Evolutionary conservation across 2,888 invertebrate species (phyloP), one percentile per base, ranked within the genome.

Genomic region (Sipunculus nudus): DNA sequence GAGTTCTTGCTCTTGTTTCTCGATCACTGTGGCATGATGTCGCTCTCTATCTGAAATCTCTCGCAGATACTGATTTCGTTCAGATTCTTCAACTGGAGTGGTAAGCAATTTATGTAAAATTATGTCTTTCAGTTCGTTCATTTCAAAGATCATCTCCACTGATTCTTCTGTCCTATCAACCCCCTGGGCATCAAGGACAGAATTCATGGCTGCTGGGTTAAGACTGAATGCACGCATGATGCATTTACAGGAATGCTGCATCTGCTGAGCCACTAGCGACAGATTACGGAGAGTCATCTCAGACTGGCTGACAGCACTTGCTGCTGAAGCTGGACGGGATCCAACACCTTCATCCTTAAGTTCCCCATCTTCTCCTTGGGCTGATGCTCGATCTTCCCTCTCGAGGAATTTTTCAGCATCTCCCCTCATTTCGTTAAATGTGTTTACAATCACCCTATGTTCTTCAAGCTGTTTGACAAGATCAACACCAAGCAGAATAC

Each of bases 41-140:
- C 78, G 63, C 53, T 81, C 81, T 54, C 80, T 64, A 54, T 78
- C 72, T 3, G 78, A 71, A 26, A 83, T 74, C 54, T 82, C 77
- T 43, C 73, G 71, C 23, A 83, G 73, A 63, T 80, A 83, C 25
- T 73, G 73, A 62, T 75, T 74, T 52, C 78, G 74, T 58, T 83
- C 82, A 28, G 68, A 70, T 52, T 82, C 80, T 67, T 84, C 84
- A 35, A 77, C 73, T 4, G 84, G 83, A 2, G 81, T 82, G 23
- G 81, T 81, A 58, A 84, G 72, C 46, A 84, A 63, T 55, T 78
- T 78, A 31, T 73, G 72, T 73, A 80, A 71, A 25, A 83, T 61
- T 32, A 83, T 77, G 47, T 79, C 81, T 53, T 72, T 72, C 43
- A 83, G 67, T 59, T 80, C 80, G 46, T 72, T 70, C 72, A 81